These are phyloP conservation scores for Hippocampus barbouri DNA, from an alignment of 2,113 vertebrate genomes.

Conservation along the genomic window DNA sequence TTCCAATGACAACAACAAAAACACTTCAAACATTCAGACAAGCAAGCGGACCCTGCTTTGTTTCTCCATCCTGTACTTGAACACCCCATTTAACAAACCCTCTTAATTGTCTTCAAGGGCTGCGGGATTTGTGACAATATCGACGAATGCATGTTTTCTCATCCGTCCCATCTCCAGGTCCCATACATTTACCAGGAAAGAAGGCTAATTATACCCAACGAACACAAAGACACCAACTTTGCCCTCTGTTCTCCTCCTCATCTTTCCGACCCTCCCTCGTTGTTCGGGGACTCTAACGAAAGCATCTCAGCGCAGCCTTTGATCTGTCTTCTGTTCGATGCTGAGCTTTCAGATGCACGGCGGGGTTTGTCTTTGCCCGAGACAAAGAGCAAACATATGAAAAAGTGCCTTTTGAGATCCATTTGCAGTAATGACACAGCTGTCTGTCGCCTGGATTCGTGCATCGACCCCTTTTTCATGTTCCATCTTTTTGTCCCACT, in stretches of 20 bases:
- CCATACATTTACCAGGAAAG: slow-evolving; percentile 28
- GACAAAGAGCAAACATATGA: slow-evolving; percentile 57
- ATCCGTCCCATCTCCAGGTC: slow-evolving; percentile 23
- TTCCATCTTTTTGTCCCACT: slow-evolving; percentile 12
- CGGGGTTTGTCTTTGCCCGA: slow-evolving; percentile 58
- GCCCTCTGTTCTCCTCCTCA: slow-evolving; percentile 43
- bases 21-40: not conserved
- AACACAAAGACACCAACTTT: slow-evolving; percentile 41
- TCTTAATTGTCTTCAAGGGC: slow-evolving; percentile 21
- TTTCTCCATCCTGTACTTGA: slow-evolving; percentile 12
- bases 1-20: not conserved
- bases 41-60: slow-evolving; percentile 10
- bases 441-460: slow-evolving; percentile 10
- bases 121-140: not conserved
- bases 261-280: slow-evolving; percentile 40
- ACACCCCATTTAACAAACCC: slow-evolving; percentile 30
- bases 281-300: slow-evolving; percentile 40
- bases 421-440: slow-evolving; percentile 57
- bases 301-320: slow-evolving; percentile 53
- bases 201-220: slow-evolving; percentile 42
- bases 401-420: slow-evolving; percentile 59
- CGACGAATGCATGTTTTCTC: slow-evolving; percentile 1
- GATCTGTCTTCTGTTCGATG: slow-evolving; percentile 58
- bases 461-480: slow-evolving; percentile 17
- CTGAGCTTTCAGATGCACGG: slow-evolving; percentile 66